Percentiles rank a stretch among this genome's conserved stretches.
Conservation (phyloP, 2,113 vertebrate species). For the Salvelinus alpinus region DNA sequence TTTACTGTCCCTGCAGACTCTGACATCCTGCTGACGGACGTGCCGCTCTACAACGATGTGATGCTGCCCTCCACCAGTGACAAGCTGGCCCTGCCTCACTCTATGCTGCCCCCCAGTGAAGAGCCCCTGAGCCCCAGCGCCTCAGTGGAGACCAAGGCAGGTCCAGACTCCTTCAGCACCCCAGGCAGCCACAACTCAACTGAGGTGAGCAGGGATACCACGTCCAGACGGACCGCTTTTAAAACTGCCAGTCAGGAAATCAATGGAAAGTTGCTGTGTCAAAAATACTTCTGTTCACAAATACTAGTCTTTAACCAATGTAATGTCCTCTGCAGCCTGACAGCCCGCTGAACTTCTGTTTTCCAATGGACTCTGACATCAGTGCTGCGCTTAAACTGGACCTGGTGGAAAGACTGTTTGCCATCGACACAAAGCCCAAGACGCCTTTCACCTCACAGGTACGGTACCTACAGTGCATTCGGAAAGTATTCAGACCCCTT, state of each 20-base stretch:
- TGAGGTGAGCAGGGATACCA: slow-evolving; percentile 71
- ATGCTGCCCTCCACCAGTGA: slow-evolving; percentile 90
- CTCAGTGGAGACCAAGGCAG: slow-evolving; percentile 74
- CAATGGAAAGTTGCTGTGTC: background rate
- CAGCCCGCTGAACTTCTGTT: slow-evolving; percentile 84
- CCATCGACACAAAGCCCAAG: slow-evolving; percentile 92
- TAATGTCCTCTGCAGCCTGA: slow-evolving; percentile 70
- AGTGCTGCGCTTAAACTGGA: slow-evolving; percentile 92
- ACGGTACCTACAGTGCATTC: slow-evolving; percentile 1
- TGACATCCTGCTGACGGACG: slow-evolving; percentile 84
- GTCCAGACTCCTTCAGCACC: slow-evolving; percentile 60
- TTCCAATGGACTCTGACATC: slow-evolving; percentile 89
- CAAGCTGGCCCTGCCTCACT: slow-evolving; percentile 85
- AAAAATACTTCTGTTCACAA: background rate
- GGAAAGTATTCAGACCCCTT: too few species aligned
- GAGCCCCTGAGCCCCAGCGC: slow-evolving; percentile 78
- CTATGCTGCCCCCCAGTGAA: slow-evolving; percentile 83
- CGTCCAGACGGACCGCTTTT: background rate
- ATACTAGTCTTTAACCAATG: too few species aligned
- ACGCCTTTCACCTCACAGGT: slow-evolving; percentile 90
- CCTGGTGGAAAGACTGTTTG: slow-evolving; percentile 96
- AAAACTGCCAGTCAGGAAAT: background rate
- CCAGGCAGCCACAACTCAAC: slow-evolving; percentile 77
- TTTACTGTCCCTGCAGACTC: slow-evolving; percentile 70
- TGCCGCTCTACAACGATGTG: slow-evolving; percentile 93